Evolutionary conservation across 2,888 invertebrate species (phyloP).

Genomic region (Strigamia maritima): DNA sequence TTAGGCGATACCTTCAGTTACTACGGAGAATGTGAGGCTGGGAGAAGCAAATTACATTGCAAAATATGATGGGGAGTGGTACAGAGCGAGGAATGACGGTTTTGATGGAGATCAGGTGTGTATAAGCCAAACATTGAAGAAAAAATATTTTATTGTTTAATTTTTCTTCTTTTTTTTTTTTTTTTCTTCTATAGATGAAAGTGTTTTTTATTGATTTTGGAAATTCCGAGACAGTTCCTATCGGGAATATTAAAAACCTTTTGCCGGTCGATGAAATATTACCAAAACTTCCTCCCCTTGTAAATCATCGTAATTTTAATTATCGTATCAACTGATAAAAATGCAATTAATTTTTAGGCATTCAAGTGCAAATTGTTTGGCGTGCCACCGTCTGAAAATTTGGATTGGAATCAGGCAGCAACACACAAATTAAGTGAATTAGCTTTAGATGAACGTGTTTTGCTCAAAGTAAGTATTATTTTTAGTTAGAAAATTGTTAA

Average conservation of each 20-base stretch:
- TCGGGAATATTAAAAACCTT: neutral
- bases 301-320: neutral
- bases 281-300: neutral
- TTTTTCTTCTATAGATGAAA: neutral
- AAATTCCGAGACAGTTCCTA: neutral
- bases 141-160: neutral
- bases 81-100: neutral
- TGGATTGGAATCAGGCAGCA: neutral
- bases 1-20: neutral
- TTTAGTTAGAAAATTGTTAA: neutral
- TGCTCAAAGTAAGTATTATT: neutral
- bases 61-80: neutral
- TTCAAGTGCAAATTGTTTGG: neutral
- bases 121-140: neutral
- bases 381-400: neutral
- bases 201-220: slow-evolving; percentile 34
- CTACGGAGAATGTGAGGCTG: neutral
- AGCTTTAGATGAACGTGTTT: neutral
- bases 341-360: neutral
- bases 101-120: neutral
- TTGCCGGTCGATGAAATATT: neutral
- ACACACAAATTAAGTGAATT: neutral
- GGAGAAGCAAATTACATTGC: neutral
- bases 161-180: neutral
- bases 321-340: neutral